Percentiles rank a stretch among this genome's conserved stretches.
Evolutionary conservation across 2,888 invertebrate genomes (phyloP).

Genomic region (Pimpla rufipes): DNA sequence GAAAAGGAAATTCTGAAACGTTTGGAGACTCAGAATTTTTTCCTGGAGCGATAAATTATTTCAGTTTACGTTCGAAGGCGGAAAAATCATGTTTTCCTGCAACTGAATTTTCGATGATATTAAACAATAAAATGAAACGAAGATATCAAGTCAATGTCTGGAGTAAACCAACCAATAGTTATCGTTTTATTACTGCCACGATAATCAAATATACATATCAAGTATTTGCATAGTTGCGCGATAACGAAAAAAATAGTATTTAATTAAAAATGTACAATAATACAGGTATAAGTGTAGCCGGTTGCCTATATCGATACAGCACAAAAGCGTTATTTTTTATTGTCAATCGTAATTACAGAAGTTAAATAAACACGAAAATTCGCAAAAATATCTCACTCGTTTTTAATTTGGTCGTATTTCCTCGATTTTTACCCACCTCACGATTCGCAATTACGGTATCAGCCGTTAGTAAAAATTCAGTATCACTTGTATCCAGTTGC

Average conservation of each 20-base stretch:
- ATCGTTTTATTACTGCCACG: constrained; percentile 62
- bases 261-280: constrained; percentile 55
- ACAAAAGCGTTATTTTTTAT: constrained; percentile 40
- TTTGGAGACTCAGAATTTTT: too few relatives aligned
- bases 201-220: constrained; percentile 61
- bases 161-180: constrained; percentile 61
- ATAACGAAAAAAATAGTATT: constrained; percentile 55
- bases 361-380: constrained; percentile 31
- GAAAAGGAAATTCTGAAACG: too few relatives aligned
- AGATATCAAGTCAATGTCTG: background rate
- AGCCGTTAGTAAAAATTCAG: constrained; percentile 61
- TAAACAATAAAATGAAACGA: too few relatives aligned
- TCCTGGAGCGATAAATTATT: too few relatives aligned
- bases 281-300: constrained; percentile 57
- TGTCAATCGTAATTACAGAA: constrained; percentile 43
- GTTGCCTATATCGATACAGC: constrained; percentile 47
- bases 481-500: constrained; percentile 66
- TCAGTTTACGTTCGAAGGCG: too few relatives aligned
- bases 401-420: constrained; percentile 54
- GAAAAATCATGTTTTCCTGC: too few relatives aligned
- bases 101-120: too few relatives aligned
- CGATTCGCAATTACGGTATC: constrained; percentile 3
- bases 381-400: constrained; percentile 47
- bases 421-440: constrained; percentile 18
- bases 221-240: constrained; percentile 48